Evolutionary conservation across 2,113 vertebrate genomes (phyloP).

Genomic region (Manacus vitellinus): DNA sequence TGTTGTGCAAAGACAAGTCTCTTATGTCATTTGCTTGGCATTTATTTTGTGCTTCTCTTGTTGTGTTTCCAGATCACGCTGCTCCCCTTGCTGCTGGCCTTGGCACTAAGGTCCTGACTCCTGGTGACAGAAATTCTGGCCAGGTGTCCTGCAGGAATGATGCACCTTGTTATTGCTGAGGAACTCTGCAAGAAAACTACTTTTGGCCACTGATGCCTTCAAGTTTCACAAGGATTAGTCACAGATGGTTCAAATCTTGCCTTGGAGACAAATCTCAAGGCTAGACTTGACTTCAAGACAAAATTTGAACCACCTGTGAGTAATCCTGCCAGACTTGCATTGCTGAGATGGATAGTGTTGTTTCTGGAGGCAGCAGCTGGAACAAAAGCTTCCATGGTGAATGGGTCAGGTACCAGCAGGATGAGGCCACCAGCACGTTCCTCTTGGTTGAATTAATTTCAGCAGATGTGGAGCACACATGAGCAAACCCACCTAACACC

Average conservation of each 20-base stretch:
- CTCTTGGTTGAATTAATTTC: background rate
- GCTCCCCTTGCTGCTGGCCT: background rate
- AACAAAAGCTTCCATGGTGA: background rate
- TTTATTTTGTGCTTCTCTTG: background rate
- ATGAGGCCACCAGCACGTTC: background rate
- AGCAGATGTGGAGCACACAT: background rate
- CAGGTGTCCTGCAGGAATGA: background rate
- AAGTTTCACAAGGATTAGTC: background rate
- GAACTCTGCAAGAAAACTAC: background rate
- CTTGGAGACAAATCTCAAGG: background rate
- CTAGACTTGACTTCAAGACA: background rate
- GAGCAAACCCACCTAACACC: background rate
- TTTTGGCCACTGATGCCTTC: background rate
- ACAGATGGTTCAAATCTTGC: background rate
- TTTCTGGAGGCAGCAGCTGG: background rate
- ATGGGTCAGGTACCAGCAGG: background rate
- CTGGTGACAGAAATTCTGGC: background rate
- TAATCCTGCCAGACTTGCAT: background rate
- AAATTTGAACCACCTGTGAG: background rate
- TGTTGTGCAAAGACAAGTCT: background rate
- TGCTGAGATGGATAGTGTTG: background rate
- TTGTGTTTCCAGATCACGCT: background rate
- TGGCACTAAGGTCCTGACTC: background rate
- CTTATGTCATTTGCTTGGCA: background rate
- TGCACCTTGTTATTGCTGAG: background rate